phyloP scores from a whole-genome alignment of 2,797 vertebrate genomes.

The Periophthalmus magnuspinnatus region DNA sequence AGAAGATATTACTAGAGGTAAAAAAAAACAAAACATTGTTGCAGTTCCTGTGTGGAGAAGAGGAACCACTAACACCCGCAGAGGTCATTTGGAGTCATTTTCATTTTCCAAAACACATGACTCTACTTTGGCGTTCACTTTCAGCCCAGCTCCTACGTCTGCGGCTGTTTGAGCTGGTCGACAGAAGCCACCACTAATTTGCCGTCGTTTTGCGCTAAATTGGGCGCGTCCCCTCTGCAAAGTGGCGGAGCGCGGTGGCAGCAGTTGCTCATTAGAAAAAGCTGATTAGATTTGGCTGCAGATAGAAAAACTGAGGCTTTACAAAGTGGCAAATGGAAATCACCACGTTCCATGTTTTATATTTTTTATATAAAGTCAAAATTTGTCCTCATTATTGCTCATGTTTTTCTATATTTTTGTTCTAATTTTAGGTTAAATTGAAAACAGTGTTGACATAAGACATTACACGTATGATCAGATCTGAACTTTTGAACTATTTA shows the following conservation, averaged over 20 bases:
- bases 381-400: background rate
- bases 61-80: slow-evolving; percentile 11
- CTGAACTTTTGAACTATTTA: background rate
- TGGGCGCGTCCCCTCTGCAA: slow-evolving; percentile 34
- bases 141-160: slow-evolving; percentile 37
- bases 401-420: background rate
- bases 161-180: slow-evolving; percentile 42
- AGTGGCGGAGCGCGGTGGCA: slow-evolving; percentile 42
- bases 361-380: background rate
- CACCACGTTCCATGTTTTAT: slow-evolving; percentile 4
- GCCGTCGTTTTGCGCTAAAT: slow-evolving; percentile 41
- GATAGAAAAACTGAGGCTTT: slow-evolving; percentile 15
- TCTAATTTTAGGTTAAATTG: background rate
- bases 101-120: slow-evolving; percentile 26
- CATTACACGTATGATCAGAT: background rate
- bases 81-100: slow-evolving; percentile 30
- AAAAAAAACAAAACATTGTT: background rate
- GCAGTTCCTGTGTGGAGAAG: background rate
- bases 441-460: background rate
- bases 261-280: slow-evolving; percentile 45
- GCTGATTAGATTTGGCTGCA: slow-evolving; percentile 51
- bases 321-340: slow-evolving; percentile 10
- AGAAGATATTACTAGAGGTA: background rate
- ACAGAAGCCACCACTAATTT: slow-evolving; percentile 41
- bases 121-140: slow-evolving; percentile 53